Evolutionary conservation across 2,797 vertebrate genomes (phyloP).

Genomic region (Ceryle rudis): DNA sequence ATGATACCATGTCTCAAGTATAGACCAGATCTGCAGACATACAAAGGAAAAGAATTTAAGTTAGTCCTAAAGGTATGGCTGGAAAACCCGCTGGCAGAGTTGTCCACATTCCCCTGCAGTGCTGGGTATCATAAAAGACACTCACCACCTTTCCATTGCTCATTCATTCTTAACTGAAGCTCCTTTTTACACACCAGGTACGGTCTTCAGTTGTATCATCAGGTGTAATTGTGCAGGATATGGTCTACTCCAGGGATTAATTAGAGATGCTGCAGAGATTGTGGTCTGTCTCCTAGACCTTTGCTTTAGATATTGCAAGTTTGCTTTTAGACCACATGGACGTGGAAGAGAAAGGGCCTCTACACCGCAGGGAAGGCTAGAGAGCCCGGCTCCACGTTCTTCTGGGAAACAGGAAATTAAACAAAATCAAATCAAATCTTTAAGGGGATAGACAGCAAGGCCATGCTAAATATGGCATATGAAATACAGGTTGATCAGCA

Average conservation of each 20-base stretch:
- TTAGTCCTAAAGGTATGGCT: not conserved
- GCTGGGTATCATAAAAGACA: not conserved
- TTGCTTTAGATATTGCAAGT: not conserved
- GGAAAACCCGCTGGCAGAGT: not conserved
- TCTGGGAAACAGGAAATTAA: not conserved
- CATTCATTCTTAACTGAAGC: not conserved
- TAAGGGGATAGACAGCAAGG: not conserved
- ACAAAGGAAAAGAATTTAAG: not conserved
- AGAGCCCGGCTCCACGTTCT: not conserved
- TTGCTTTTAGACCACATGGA: not conserved
- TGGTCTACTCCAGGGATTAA: not conserved
- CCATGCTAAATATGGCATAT: not conserved
- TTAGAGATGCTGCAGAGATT: not conserved
- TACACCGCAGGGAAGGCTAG: not conserved
- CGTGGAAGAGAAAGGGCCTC: not conserved
- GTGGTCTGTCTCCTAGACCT: not conserved
- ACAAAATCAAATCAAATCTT: not conserved
- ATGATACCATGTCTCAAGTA: not conserved
- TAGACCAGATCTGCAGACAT: not conserved
- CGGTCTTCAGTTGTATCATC: not conserved
- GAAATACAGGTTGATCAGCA: not conserved
- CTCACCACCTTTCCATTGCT: not conserved
- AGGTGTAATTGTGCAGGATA: not conserved
- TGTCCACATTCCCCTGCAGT: not conserved
- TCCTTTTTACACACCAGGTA: not conserved